Evolutionary conservation across 2,888 invertebrate genomes (phyloP).

Genomic region (Noctua fimbriata): DNA sequence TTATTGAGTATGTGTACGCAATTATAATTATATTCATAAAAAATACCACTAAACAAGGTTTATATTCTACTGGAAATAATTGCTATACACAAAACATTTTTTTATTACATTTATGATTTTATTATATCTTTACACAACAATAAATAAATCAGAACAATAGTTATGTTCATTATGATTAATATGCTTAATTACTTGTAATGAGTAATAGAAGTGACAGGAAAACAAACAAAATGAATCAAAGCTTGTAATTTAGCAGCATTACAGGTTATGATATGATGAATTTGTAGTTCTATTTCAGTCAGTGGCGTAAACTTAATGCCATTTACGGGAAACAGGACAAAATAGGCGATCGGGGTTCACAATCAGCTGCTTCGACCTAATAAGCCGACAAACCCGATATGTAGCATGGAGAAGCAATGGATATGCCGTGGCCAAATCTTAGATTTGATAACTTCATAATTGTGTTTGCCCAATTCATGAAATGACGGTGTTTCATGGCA

Average conservation of each 20-base stretch:
- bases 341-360: conserved; percentile 8
- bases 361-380: not conserved
- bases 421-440: not conserved
- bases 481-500: not conserved
- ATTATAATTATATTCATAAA: not conserved
- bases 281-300: conserved; percentile 40
- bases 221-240: conserved; percentile 60
- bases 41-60: not conserved
- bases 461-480: not conserved
- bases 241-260: conserved; percentile 23
- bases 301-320: conserved; percentile 16
- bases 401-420: not conserved
- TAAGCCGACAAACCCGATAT: not conserved
- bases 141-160: conserved; percentile 47
- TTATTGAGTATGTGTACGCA: not conserved
- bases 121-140: conserved; percentile 31
- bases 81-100: conserved; percentile 24
- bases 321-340: not conserved
- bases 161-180: conserved; percentile 41
- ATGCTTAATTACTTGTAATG: conserved; percentile 53
- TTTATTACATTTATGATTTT: not conserved
- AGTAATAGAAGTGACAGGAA: conserved; percentile 56
- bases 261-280: conserved; percentile 13
- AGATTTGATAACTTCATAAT: not conserved
- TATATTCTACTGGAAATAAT: conserved; percentile 25